Evolutionary conservation across 2,797 vertebrate species (phyloP), one percentile per base, ranked within the genome.

Genomic region (Sylvilagus floridanus): DNA sequence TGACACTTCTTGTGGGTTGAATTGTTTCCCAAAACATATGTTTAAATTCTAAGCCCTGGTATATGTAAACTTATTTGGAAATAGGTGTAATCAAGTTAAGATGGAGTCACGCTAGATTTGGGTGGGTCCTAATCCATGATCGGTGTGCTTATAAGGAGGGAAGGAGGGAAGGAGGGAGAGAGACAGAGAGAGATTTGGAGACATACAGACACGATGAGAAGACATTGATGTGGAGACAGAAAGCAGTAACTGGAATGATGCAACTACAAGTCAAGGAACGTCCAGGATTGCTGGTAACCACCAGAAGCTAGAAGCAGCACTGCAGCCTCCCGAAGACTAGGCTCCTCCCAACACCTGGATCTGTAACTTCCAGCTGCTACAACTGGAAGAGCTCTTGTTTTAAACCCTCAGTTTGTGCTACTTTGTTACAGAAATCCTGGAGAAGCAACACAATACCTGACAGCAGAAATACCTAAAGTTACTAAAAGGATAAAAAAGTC

Each of bases 21-120:
- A 88, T 13, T 68, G 24, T 47, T 30, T 7, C 4, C 26, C 5
- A 2, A 60, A 84, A 90, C 10, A 47, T 16, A 72, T 11, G 42
- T 24, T 78, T 30, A 93, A 63, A 37, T 32, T 28, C n/a, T 81
- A 72, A 90, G 1, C 7, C 16, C 14, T 28, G 32, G 6, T 1
- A 47, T 54, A 72, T 71, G 42, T 30, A 35, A 96, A 79, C 9
- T 93, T 93, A 84, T n/a, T 81, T 83, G 63, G 47, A 95, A 95
- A 90, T 17, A 84, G 14, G 82, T 62, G 0, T 60, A 84, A 66
- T 84, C 26, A 76, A 68, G 79, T 66, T 79, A 88, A 78, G 57
- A 76, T 72, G 37, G 16, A 21, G 47, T 73, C 52, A 37, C 24
- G 82, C 0, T 57, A 50, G 69, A 88, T 62, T 57, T 72, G 11